Base-by-base conservation (phyloP, 2,888 invertebrate species). In the Eretmocerus hayati region DNA sequence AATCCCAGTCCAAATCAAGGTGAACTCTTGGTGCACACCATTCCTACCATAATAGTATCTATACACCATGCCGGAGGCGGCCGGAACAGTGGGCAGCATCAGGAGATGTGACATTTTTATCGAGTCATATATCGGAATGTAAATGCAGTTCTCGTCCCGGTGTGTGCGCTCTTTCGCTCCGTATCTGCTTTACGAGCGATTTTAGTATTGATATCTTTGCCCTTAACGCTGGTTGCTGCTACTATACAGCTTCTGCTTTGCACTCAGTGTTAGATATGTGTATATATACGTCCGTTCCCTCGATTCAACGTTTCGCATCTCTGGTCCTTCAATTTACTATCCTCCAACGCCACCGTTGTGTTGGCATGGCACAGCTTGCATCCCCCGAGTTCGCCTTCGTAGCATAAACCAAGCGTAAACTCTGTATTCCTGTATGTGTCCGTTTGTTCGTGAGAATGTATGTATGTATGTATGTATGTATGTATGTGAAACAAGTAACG, bases 91-190 rank as follows among this genome's bases (percentile, higher is more conserved):
- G 30, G n/a, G 13, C 22, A 48, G 46, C 57, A 46, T 53, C 57
- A 53, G 57, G 58, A 62, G 59, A 66, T 58, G 60, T 62, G 63
- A 63, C 62, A 62, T 62, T 65, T 66, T 69, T 67, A 65, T 66
- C 65, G 65, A 57, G 60, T 59, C 63, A 58, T 63, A 65, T 64
- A 66, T 65, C 64, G 65, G 61, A 64, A 66, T 66, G 65, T 66
- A 67, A 68, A 67, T 67, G 63, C 63, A 62, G 61, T 60, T 61
- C 59, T 59, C 56, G 58, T 57, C 60, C 5, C 20, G 6, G 55
- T 57, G 57, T 58, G 48, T 51, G 38, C 21, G 40, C 52, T 51
- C 32, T 15, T n/a, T 33, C 55, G 45, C 42, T 49, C 53, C 42
- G 59, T 61, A 62, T 64, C 60, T 58, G 57, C 59, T 68, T 69